Evolutionary conservation across 1,140 invertebrate genomes (phyloP), one percentile per base, ranked within the genome.

Genomic region (Hyles euphorbiae): DNA sequence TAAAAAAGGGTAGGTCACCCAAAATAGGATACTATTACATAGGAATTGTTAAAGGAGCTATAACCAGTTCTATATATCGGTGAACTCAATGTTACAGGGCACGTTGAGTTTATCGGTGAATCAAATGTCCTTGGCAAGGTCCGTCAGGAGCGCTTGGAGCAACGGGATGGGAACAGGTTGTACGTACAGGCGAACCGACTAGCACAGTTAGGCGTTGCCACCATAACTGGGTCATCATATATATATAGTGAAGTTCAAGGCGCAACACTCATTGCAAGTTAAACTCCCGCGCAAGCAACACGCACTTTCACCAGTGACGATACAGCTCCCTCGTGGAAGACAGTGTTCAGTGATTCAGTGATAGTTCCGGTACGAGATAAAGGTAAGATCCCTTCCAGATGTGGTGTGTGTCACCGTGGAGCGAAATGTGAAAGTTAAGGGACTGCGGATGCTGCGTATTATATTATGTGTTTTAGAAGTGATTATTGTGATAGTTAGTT

Each of bases 221-320:
- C 67, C 56, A 70, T 84, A 88, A 74, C 82, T 88, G 76, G 86
- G 86, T 88, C 86, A 88, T 75, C 70, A 69, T 88, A 87, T 88
- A 88, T 88, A 88, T 84, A 85, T 82, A 68, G 75, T 81, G 79
- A 88, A 88, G 86, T 87, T 85, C 82, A 88, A 87, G 85, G 78
- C 81, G 72, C 78, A 67, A 72, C 77, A 72, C 77, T 83, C 86
- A 88, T 82, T 84, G 81, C 78, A 81, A 84, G 83, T 85, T 63
- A 76, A 76, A 83, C 77, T 78, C 78, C 77, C 86, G 78, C 69
- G 74, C 71, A 66, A 76, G 72, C 71, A 75, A 70, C 80, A 88
- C 82, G 83, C 76, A 86, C 83, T 88, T 88, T 88, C 86, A 80
- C 82, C 74, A 66, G 83, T 82, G 77, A 82, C 73, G 53, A 71